phyloP scores from a whole-genome alignment of 2,888 invertebrate genomes.

The Agriotes lineatus region DNA sequence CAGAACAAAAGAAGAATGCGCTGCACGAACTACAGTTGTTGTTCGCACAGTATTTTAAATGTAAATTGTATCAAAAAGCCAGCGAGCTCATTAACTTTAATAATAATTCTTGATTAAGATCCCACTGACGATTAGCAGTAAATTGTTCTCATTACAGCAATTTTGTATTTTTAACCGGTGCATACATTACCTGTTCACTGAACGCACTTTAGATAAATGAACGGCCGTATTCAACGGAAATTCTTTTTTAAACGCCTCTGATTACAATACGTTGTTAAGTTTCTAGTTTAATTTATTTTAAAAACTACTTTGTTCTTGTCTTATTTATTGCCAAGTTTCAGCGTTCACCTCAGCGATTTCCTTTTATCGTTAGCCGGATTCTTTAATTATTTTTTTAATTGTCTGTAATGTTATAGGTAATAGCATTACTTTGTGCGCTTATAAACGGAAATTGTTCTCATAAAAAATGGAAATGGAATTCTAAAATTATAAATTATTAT shows the following conservation, averaged over 20 bases:
- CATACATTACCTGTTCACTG: constrained; percentile 66
- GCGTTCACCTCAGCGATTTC: constrained; percentile 27
- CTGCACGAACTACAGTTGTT: constrained; percentile 26
- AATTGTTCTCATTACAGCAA: constrained; percentile 69
- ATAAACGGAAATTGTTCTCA: constrained; percentile 24
- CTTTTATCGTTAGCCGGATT: constrained; percentile 32
- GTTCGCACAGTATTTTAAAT: constrained; percentile 52
- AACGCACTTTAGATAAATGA: constrained; percentile 64
- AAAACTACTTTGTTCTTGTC: constrained; percentile 40
- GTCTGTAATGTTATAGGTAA: constrained; percentile 26
- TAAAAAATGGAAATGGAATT: constrained; percentile 2
- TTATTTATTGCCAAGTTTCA: constrained; percentile 34
- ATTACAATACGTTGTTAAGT: constrained; percentile 46
- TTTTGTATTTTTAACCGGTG: constrained; percentile 68
- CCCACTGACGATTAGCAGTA: constrained; percentile 67
- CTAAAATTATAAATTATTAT: constrained; percentile 14
- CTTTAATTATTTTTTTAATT: constrained; percentile 36
- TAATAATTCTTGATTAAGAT: constrained; percentile 67
- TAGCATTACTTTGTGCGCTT: constrained; percentile 8
- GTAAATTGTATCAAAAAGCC: constrained; percentile 61
- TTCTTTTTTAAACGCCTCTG: constrained; percentile 57
- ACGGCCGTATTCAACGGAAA: constrained; percentile 63
- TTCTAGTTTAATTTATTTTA: constrained; percentile 44
- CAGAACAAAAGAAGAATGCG: constrained; percentile 14
- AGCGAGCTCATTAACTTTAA: constrained; percentile 65